A percentile compares a stretch with the other conserved stretches of the same genome.
Evolutionary conservation across 2,113 vertebrate species (phyloP).

Genomic region (Triplophysa dalaica): DNA sequence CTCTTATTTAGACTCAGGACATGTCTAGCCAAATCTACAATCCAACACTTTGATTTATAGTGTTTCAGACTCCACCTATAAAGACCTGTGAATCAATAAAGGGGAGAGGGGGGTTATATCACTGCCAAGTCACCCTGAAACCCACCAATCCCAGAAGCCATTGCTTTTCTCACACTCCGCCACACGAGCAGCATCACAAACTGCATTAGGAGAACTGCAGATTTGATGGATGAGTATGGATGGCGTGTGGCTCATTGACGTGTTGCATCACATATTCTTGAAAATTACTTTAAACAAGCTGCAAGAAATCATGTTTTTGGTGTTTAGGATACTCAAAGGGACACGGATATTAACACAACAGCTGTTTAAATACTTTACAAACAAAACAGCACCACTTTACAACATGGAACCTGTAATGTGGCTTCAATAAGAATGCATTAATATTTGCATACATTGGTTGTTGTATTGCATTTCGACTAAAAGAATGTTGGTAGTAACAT

Average conservation of each 20-base stretch:
- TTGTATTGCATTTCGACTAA: background rate
- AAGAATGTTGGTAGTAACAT: background rate
- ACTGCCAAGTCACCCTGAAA: conserved; percentile 4
- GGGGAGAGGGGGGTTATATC: background rate
- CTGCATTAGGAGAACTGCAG: background rate
- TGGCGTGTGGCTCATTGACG: no score
- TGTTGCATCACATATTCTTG: no score
- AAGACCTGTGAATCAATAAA: conserved; percentile 25
- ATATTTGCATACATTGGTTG: no score
- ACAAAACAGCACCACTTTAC: no score
- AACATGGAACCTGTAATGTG: no score
- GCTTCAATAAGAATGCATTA: no score
- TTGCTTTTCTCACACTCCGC: conserved; percentile 3
- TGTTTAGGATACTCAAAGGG: no score
- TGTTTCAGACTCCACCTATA: conserved; percentile 1
- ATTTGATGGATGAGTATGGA: background rate
- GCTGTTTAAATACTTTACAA: no score
- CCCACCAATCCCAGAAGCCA: conserved; percentile 3
- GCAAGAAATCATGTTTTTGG: no score
- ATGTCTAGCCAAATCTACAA: conserved; percentile 6
- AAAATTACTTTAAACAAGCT: no score
- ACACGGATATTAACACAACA: no score
- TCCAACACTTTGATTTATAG: conserved; percentile 20
- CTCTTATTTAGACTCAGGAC: background rate
- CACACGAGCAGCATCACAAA: conserved; percentile 8